phyloP scores from a whole-genome alignment of 2,888 invertebrate genomes.

The Rotaria macrura region DNA sequence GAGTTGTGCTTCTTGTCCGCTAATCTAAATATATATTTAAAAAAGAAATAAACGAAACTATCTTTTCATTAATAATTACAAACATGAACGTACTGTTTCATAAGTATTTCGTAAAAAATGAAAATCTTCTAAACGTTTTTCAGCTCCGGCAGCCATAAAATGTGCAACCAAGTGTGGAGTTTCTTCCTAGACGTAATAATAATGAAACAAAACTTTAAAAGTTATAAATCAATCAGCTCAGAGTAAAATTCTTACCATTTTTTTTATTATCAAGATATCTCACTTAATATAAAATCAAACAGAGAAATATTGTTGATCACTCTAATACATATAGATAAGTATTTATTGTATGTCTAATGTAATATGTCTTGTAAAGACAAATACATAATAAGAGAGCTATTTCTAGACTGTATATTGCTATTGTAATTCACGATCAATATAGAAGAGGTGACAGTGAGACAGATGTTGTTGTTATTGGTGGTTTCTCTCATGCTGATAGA shows the following conservation, averaged over 20 bases:
- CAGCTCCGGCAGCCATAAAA: slow-evolving; percentile 2
- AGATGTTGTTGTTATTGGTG: not conserved
- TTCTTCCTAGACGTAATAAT: not conserved
- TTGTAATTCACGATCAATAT: not conserved
- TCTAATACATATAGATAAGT: not conserved
- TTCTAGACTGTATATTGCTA: not conserved
- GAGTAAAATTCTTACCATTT: not conserved
- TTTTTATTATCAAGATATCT: not conserved
- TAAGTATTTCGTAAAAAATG: not conserved
- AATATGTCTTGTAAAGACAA: not conserved
- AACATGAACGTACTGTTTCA: not conserved
- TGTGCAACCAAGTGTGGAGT: not conserved
- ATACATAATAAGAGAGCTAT: not conserved
- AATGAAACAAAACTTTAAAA: not conserved
- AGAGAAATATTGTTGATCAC: not conserved
- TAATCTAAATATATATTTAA: not conserved
- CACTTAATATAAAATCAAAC: not conserved
- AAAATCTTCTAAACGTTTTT: slow-evolving; percentile 14
- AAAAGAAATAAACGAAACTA: no score
- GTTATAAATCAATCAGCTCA: no score
- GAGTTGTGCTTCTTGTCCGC: not conserved
- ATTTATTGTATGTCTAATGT: not conserved
- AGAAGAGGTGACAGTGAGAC: not conserved
- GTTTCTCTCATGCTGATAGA: not conserved
- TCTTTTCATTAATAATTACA: no score